Evolutionary conservation across 2,113 vertebrate species (phyloP), one percentile per base, ranked within the genome.

Genomic region (Hiodon alosoides): DNA sequence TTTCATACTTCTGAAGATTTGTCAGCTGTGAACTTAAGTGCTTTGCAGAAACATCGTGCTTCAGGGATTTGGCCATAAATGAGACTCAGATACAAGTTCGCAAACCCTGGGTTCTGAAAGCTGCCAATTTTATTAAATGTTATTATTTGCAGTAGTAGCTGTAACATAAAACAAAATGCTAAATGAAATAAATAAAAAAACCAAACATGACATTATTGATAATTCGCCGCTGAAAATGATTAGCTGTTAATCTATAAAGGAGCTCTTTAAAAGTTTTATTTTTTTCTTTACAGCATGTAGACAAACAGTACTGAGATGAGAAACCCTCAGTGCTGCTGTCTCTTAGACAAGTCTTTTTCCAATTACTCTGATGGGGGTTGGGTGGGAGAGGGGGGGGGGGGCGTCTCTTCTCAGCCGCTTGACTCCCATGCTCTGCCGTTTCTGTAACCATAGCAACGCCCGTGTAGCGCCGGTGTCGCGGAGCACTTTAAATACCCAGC

Each of bases 361-460:
- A 70, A 71, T 81, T 74, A 81, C 68, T 68, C 9, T n/a, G 67
- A 74, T 31, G 31, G 31, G 31, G 31, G 31, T 31, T 31, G 31
- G 31, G 31, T 31, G 31, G 31, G 31, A 31, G 31, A 2, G 31
- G 31, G 31, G 31, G 0, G 31, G 31, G 31, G 31, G 0, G 73
- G 67, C 57, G 69, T 71, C 69, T 68, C 70, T 71, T 55, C 64
- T 70, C 68, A 78, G 85, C 78, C 83, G 73, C 85, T 85, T 86
- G 84, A 86, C 81, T 66, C 78, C 61, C 83, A 79, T 87, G 87
- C 88, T 89, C 87, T 86, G 85, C 79, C 86, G 71, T 86, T 83
- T 81, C 85, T 55, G 89, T 94, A 90, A 86, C 93, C 90, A 91
- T 93, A 89, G 92, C 84, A 94, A 94, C 93, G 79, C 75, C 51